These are phyloP conservation scores for Scaptomyza montana DNA, from an alignment of 1,140 invertebrate genomes.

Conservation along the genomic window DNA sequence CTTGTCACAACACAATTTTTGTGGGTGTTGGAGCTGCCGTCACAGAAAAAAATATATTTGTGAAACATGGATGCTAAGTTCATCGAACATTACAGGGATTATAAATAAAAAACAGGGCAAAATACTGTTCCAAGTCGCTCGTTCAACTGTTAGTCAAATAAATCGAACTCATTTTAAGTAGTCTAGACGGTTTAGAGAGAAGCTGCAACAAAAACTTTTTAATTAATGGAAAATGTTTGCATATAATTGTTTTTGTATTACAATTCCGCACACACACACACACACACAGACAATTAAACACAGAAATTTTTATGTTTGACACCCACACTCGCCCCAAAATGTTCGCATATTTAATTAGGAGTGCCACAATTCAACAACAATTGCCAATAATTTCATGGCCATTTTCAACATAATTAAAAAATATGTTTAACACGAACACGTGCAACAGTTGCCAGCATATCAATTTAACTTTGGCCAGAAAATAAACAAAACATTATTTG, in stretches of 20 bases:
- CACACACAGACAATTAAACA: conserved; percentile 23
- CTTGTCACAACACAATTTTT: conserved; percentile 36
- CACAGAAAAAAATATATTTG: conserved; percentile 35
- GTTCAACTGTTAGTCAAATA: conserved; percentile 39
- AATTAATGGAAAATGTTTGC: neutral
- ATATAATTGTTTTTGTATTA: conserved; percentile 2
- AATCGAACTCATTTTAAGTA: conserved; percentile 19
- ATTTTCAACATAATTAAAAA: conserved; percentile 68
- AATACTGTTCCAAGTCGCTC: conserved; percentile 55
- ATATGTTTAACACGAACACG: conserved; percentile 35
- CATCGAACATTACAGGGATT: conserved; percentile 74
- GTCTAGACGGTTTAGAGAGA: conserved; percentile 26
- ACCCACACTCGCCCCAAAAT: neutral
- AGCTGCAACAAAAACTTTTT: neutral
- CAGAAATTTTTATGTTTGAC: conserved; percentile 13
- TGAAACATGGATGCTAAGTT: conserved; percentile 61
- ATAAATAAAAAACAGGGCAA: conserved; percentile 61
- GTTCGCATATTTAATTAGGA: conserved; percentile 46
- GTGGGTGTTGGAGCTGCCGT: conserved; percentile 48
- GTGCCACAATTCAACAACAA: conserved; percentile 15
- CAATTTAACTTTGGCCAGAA: conserved; percentile 45
- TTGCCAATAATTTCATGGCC: conserved; percentile 52
- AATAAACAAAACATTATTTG: conserved; percentile 59
- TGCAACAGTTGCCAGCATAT: conserved; percentile 54
- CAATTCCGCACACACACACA: neutral